Conservation (phyloP, 2,113 vertebrate species). For the Tupaia tana region DNA sequence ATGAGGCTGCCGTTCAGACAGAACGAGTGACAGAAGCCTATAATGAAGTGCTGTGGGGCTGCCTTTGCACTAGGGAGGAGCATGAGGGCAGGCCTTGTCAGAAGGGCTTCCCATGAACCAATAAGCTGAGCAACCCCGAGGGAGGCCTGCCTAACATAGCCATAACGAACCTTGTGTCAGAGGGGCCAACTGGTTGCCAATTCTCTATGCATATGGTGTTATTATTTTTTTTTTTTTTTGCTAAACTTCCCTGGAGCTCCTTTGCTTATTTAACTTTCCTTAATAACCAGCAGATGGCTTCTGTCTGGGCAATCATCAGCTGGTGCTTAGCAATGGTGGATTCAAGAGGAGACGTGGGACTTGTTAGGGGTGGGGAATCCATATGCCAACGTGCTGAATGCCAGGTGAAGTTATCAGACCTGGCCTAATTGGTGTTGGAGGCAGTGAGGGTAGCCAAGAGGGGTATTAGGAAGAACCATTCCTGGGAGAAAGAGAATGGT, state of each 20-base stretch:
- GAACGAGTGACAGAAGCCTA: neutral
- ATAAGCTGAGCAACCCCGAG: neutral
- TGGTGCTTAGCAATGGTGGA: slow-evolving; percentile 73
- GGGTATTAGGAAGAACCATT: neutral
- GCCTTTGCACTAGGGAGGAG: neutral
- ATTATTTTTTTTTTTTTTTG: slow-evolving; percentile 47
- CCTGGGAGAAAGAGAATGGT: neutral
- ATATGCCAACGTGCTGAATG: slow-evolving; percentile 71
- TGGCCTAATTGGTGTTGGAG: slow-evolving; percentile 65
- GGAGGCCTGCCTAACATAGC: slow-evolving; percentile 46
- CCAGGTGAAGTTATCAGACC: slow-evolving; percentile 66
- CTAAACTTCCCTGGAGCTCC: slow-evolving; percentile 69
- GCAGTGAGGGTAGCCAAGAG: slow-evolving; percentile 35
- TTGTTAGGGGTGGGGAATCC: slow-evolving; percentile 76
- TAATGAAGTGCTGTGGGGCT: slow-evolving; percentile 39
- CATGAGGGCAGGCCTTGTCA: neutral
- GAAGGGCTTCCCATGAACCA: slow-evolving; percentile 4
- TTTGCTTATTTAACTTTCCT: slow-evolving; percentile 78
- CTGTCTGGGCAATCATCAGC: slow-evolving; percentile 77
- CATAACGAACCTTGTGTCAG: slow-evolving; percentile 54
- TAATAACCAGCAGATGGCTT: slow-evolving; percentile 82
- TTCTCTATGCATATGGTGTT: slow-evolving; percentile 72
- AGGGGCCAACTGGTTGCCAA: slow-evolving; percentile 51
- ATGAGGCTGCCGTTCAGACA: neutral
- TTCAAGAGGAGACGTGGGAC: slow-evolving; percentile 76